Base-by-base conservation (phyloP, 1,140 invertebrate species). In the Drosophila pseudoobscura region DNA sequence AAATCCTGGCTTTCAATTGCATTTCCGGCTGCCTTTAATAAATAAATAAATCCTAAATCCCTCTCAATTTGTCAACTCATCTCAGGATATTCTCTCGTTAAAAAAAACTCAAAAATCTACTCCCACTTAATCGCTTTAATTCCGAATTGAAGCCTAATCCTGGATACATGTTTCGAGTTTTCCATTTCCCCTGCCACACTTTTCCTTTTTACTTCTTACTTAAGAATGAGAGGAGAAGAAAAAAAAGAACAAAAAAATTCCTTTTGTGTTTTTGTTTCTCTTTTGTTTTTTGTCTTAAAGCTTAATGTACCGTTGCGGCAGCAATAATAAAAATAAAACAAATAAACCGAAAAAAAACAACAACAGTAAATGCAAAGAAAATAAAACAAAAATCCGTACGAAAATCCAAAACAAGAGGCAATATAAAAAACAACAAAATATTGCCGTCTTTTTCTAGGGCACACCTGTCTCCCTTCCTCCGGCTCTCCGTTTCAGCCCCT, bases 261-360 rank as follows among this genome's bases (percentile, higher is more conserved):
- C 31, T 39, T 50, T 76, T 61, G 68, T 72, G 44, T 65, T 75
- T 69, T 60, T 59, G 52, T 49, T 56, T 49, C 54, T 53, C n/a
- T 51, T 26, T 9, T 15, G 41, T 26, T 24, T n/a, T 31, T 56
- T 87, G 66, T 64, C 64, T 88, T 88, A 79, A 88, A 88, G 83
- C 83, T 88, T 88, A 88, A 88, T 88, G 83, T 88, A 83, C 45
- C 78, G 83, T 88, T 89, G 72, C 69, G 78, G 75, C 84, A 88
- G 74, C 75, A 88, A 88, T 73, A 88, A 88, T 77, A 72, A 72
- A 75, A 68, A 73, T 74, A 68, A 70, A 61, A 53, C 41, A 74
- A 44, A 22, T 15, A 49, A n/a, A 31, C 20, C 45, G n/a, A 6
- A 31, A 29, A 57, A 35, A 50, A 29, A n/a, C 2, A 50, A 47